Evolutionary conservation across 2,113 vertebrate species (phyloP).

Genomic region (Orientallactaga bullata): DNA sequence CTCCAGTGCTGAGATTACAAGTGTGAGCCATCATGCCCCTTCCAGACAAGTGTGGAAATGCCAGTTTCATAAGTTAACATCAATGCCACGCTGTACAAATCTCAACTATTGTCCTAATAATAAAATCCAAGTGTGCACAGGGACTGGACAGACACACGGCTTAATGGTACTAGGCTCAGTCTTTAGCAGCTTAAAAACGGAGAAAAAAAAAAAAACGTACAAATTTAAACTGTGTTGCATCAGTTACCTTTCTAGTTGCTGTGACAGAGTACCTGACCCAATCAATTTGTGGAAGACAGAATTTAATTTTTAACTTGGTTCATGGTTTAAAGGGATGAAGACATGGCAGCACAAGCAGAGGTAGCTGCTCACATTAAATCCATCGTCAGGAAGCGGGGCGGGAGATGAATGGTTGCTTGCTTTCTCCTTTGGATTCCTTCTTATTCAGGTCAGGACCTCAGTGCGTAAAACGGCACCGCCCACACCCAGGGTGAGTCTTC

Average conservation of each 20-base stretch:
- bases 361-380: neutral
- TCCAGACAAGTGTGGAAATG: neutral
- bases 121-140: neutral
- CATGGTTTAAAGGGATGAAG: neutral
- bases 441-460: neutral
- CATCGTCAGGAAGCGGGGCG: no score
- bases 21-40: neutral
- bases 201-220: no score
- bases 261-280: neutral
- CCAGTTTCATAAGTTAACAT: neutral
- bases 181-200: no score
- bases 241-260: neutral
- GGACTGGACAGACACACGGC: no score
- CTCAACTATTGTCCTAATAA: neutral
- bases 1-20: neutral
- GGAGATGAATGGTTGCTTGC: no score
- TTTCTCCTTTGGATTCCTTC: neutral
- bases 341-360: no score
- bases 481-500: neutral
- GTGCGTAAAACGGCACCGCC: neutral
- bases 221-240: neutral
- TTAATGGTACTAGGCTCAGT: neutral
- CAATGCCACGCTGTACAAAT: neutral
- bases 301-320: no score
- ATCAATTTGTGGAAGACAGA: neutral